Evolutionary conservation across 2,797 vertebrate genomes (phyloP), one percentile per base, ranked within the genome.

Genomic region (Chaetophractus vellerosus): DNA sequence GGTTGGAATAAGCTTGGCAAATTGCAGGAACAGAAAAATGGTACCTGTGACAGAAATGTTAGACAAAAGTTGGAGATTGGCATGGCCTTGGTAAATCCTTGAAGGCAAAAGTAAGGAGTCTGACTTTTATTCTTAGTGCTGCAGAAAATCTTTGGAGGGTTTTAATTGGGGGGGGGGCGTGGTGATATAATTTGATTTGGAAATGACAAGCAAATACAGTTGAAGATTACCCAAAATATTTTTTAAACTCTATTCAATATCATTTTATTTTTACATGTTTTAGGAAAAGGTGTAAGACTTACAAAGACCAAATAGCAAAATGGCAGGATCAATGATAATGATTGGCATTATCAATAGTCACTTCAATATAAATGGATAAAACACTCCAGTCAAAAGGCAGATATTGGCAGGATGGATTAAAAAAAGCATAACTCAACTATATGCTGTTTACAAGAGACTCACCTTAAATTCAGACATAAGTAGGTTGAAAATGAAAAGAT

Each of bases 141-240:
- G 16, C 6, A 9, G 57, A 14, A 90, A 81, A 76, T 59, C 57
- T 31, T 16, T 31, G 24, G 48, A 88, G 15, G 28, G 36, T 74
- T 90, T 96, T 66, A 90, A 82, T 78, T 38, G 59, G 80, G 26
- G n/a, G 76, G 14, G n/a, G n/a, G n/a, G n/a, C n/a, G n/a, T n/a
- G n/a, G 38, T 61, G 14, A 71, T 28, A 52, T 78, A 82, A 76
- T 93, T n/a, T 78, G 45, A 38, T 63, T 90, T 87, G n/a, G 64
- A 94, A 93, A 76, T 57, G 23, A 69, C 12, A 68, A 57, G 61
- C 3, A 72, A 81, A 36, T 52, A 31, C 23, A n/a, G 1, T 48
- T 57, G 45, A 82, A 31, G n/a, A 74, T 80, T 68, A 36, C 24
- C 74, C 9, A 93, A 68, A 78, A 61, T 80, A 59, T n/a, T 59